Evolutionary conservation across 1,140 invertebrate species (phyloP).

Genomic region (Drosophila quadrilineata): DNA sequence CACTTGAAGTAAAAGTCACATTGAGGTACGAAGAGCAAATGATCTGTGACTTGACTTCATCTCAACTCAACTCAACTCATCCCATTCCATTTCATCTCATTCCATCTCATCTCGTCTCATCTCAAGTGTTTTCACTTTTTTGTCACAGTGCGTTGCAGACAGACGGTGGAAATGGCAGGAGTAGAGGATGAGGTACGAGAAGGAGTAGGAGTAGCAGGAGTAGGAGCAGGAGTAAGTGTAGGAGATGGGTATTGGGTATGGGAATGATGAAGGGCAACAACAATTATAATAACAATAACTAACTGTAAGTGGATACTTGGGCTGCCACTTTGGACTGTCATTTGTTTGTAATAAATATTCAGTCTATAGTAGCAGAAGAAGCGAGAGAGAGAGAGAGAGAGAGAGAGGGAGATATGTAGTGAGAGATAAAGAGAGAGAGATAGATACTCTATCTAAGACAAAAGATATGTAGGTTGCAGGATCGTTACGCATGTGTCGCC

Average conservation of each 20-base stretch:
- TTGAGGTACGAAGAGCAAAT: constrained; percentile 13
- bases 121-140: neutral
- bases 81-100: neutral
- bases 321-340: constrained; percentile 53
- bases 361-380: neutral
- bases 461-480: too few species aligned
- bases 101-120: neutral
- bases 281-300: constrained; percentile 15
- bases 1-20: too few species aligned
- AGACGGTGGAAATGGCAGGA: too few species aligned
- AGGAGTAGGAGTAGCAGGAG: too few species aligned
- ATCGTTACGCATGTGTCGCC: constrained; percentile 39
- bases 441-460: too few species aligned
- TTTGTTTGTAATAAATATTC: constrained; percentile 72
- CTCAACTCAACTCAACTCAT: neutral
- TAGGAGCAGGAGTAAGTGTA: too few species aligned
- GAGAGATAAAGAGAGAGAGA: too few species aligned
- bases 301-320: constrained; percentile 65
- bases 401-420: too few species aligned
- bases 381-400: constrained; percentile 16
- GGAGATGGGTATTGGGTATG: too few species aligned
- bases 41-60: constrained; percentile 38
- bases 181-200: too few species aligned
- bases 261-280: neutral
- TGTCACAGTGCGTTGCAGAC: too few species aligned